Base-by-base conservation (phyloP, 1,140 invertebrate genomes). In the Bombus confusus region DNA sequence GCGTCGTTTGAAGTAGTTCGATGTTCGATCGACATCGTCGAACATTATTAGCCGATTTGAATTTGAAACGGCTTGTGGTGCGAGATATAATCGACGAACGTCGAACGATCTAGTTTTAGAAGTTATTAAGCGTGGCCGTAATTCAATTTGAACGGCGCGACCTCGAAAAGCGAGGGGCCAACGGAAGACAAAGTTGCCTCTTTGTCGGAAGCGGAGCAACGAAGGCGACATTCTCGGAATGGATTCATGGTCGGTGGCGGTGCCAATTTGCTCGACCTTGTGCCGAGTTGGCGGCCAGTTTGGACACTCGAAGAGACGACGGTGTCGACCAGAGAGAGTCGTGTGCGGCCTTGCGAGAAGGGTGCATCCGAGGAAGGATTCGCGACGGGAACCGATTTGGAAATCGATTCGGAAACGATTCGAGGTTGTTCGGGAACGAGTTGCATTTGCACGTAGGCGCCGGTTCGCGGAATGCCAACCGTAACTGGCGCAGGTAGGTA, bases 401-500 rank as follows among this genome's bases (percentile, higher is more conserved):
- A n/a, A 37, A 9, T 10, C 62, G 72, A 34, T 10, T 34, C 74
- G 22, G 2, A 12, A 28, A 25, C 77, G 28, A 28, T 25, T 41
- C 25, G 57, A 71, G 64, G 62, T 59, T 39, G 74, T 52, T 39
- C 62, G 64, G 41, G n/a, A 43, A 64, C 57, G 31, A 47, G 57
- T 47, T 25, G 41, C 12, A 25, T 18, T 13, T 10, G 47, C 71
- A 39, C 62, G 85, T 90, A 75, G 88, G 80, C 80, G 88, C 66
- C 68, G 75, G 37, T 77, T 92, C 87, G 79, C 68, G 87, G 90
- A 93, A 92, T 92, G 91, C 87, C 88, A 78, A 74, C 80, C 81
- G 86, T 92, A 92, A 91, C 92, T 93, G 84, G 90, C 89, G 87
- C 90, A 93, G 90, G 31, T 91, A 90, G 90, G 92, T 92, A 92